Percentiles rank a stretch among this genome's conserved stretches.
Conservation (phyloP, 2,797 vertebrate species). For the Rallus crepitans region DNA sequence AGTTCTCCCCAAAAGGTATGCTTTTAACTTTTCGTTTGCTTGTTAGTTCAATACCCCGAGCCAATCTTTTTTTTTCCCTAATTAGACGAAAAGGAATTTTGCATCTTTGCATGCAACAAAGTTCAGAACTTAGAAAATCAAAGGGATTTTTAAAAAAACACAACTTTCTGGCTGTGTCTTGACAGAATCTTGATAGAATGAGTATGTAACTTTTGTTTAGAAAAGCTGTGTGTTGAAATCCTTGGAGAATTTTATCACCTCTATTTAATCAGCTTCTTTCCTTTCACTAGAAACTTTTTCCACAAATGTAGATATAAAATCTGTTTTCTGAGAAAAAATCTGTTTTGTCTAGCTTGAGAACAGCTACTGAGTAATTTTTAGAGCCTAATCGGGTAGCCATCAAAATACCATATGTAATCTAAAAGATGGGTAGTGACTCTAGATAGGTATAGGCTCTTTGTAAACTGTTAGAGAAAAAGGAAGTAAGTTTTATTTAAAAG, state of each 20-base stretch:
- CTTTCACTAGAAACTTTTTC: neutral
- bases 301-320: neutral
- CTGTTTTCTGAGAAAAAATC: neutral
- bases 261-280: neutral
- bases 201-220: neutral
- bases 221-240: neutral
- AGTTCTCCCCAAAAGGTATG: neutral
- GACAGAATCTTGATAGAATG: neutral
- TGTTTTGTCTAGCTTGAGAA: neutral
- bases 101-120: neutral
- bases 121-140: neutral
- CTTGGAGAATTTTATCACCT: neutral
- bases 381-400: neutral
- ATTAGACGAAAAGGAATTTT: neutral
- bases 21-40: neutral
- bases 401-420: neutral
- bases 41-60: neutral
- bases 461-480: neutral
- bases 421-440: neutral
- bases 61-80: neutral
- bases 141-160: neutral
- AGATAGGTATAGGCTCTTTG: neutral
- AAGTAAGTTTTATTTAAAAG: neutral
- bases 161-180: neutral
- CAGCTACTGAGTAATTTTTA: neutral